Conservation (phyloP, 37 sponge, comb jelly and placozoan genomes). For the Chondrosia reniformis region DNA sequence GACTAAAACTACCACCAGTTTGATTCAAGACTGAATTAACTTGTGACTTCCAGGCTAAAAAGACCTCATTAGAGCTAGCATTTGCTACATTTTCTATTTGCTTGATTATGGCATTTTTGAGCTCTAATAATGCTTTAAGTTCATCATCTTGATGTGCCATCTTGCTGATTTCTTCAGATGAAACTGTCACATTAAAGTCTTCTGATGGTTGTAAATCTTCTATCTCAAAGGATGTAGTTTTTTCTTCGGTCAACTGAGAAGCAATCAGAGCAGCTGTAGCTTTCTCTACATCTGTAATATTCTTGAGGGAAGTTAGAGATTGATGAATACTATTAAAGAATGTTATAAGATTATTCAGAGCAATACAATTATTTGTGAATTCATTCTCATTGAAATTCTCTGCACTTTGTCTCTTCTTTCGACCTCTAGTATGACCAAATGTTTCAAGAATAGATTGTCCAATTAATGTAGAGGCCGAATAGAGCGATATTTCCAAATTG, state of each 20-base stretch:
- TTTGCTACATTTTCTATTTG: background rate
- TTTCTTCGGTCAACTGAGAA: background rate
- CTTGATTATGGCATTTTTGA: background rate
- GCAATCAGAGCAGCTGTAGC: background rate
- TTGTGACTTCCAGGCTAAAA: conserved; percentile 5
- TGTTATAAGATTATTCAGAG: background rate
- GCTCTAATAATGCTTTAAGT: background rate
- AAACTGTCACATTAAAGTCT: background rate
- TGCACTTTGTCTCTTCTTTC: conserved; percentile 4
- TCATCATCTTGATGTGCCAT: conserved; percentile 6
- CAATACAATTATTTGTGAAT: background rate
- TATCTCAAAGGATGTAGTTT: background rate
- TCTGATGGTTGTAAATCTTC: background rate
- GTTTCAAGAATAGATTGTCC: background rate
- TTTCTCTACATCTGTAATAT: background rate
- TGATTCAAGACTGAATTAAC: background rate
- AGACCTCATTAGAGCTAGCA: background rate
- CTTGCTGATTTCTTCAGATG: background rate
- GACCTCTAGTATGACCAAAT: background rate
- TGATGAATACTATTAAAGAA: background rate
- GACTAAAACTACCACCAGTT: background rate
- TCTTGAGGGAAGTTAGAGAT: background rate
- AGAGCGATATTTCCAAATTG: background rate
- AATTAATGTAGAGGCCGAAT: background rate
- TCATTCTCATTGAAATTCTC: background rate